Percentiles rank a stretch among this genome's conserved stretches.
phyloP scores from a whole-genome alignment of 2,797 vertebrate genomes.

The Valencia hispanica region DNA sequence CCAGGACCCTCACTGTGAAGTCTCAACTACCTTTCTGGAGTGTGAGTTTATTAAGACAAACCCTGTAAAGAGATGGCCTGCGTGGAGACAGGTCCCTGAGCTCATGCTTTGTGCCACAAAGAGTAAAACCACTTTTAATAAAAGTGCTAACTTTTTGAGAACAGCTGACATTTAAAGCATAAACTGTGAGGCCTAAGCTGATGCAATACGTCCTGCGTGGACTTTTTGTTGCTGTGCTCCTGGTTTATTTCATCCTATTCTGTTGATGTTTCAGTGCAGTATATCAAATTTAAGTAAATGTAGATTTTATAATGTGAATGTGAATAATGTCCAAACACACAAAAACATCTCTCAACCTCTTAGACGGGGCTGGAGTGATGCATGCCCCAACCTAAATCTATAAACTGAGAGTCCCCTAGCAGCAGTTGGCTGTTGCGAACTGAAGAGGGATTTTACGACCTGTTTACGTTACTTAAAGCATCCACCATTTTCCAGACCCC shows the following conservation, averaged over 20 bases:
- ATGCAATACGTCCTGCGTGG: conserved; percentile 39
- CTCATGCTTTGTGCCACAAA: conserved; percentile 19
- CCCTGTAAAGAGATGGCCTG: conserved; percentile 37
- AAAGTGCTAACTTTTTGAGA: conserved; percentile 24
- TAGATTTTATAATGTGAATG: conserved; percentile 42
- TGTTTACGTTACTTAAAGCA: conserved; percentile 68
- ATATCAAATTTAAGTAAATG: conserved; percentile 30
- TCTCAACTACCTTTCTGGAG: conserved; percentile 48
- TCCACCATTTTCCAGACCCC: conserved; percentile 56
- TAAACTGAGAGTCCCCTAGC: conserved; percentile 42
- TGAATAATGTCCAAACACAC: conserved; percentile 42
- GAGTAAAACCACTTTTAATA: conserved; percentile 26
- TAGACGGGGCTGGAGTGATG: conserved; percentile 32
- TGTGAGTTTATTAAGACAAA: conserved; percentile 51
- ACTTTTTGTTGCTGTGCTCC: conserved; percentile 31
- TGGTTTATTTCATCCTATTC: conserved; percentile 32
- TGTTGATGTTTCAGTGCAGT: conserved; percentile 5
- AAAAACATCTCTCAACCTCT: conserved; percentile 1
- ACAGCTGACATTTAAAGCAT: conserved; percentile 28
- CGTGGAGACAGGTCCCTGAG: conserved; percentile 27
- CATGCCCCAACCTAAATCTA: conserved; percentile 33
- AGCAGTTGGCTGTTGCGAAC: conserved; percentile 51
- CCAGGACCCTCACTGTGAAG: conserved; percentile 46
- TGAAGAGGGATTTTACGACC: conserved; percentile 72
- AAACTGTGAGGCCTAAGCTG: conserved; percentile 11